Base-by-base conservation (phyloP, 1,140 invertebrate genomes). In the Zophobas morio region DNA sequence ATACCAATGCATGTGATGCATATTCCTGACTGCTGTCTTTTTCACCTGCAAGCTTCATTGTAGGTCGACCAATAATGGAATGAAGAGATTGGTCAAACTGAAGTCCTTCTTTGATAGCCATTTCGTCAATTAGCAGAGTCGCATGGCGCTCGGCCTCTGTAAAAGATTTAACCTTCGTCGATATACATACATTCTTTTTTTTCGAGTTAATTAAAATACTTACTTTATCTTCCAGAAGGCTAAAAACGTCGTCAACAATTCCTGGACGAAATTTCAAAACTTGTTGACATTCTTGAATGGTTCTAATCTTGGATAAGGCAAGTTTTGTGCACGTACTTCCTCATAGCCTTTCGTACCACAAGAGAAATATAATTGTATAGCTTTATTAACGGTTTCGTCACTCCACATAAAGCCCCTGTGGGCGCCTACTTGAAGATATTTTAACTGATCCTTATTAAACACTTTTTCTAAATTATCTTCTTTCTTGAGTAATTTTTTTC, bases 1-100 rank as follows among this genome's bases (percentile, higher is more conserved):
- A 77, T 53, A 77, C 75, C 56, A 77, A 40, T 1, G 66, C 75
- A 57, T 77, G 75, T 72, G 75, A 71, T 4, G 66, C 66, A 20
- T 51, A 35, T 1, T 32, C 35, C 20, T 54, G 1, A 32, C 40
- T 40, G 1, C 37, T 56, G 3, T 73, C 46, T 40, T 47, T 47
- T n/a, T 49, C 35, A 72, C 34, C 1, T 42, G 70, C 8, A 20
- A 36, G 33, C 35, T 53, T 53, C 20, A 72, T 72, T 47, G 46
- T 49, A 33, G 42, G 70, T 49, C 70, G 2, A 0, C 47, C 70
- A 35, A 72, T 34, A 46, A 76, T 35, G 6, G 33, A 33, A 35
- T 34, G 6, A 32, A 46, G 2, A 57, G 66, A 54, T 6, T 72
- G 53, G 40, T 57, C 70, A 57, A 32, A 73, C 60, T 72, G 53